Conservation (phyloP, 2,797 vertebrate species). For the Sphenodon punctatus region DNA sequence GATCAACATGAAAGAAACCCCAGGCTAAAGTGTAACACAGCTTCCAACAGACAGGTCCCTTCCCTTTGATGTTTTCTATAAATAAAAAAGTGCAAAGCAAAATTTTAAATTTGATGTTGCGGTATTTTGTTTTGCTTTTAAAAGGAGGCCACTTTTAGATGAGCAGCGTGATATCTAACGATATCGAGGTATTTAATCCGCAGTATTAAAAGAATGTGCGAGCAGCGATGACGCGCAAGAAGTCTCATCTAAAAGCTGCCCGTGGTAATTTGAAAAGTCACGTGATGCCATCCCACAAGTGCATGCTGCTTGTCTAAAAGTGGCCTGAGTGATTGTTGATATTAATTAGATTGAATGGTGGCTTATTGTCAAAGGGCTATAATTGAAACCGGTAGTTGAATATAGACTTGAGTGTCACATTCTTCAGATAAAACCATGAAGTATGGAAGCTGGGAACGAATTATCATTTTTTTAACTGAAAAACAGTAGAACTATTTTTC, state of each 20-base stretch:
- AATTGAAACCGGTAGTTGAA: conserved; percentile 69
- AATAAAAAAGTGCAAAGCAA: conserved; percentile 45
- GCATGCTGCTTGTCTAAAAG: too few relatives aligned
- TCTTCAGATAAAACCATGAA: conserved; percentile 55
- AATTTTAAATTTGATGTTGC: conserved; percentile 37
- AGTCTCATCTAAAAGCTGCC: too few relatives aligned
- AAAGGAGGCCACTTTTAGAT: too few relatives aligned
- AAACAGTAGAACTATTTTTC: conserved; percentile 52
- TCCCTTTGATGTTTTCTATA: conserved; percentile 69
- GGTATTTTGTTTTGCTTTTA: conserved; percentile 22
- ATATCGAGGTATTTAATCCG: too few relatives aligned
- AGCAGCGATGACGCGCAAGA: too few relatives aligned
- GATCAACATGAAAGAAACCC: conserved; percentile 73
- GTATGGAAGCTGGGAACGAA: conserved; percentile 59
- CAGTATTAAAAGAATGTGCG: too few relatives aligned
- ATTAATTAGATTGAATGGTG: conserved; percentile 63
- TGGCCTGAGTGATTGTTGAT: conserved; percentile 50
- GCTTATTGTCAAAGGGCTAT: conserved; percentile 55
- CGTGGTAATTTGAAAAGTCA: too few relatives aligned
- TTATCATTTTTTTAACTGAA: conserved; percentile 54
- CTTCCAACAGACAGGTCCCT: conserved; percentile 62
- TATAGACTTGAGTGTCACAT: conserved; percentile 49
- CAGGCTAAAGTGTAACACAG: conserved; percentile 65
- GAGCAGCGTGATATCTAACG: too few relatives aligned
- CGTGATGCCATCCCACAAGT: too few relatives aligned